Evolutionary conservation across 1,140 invertebrate genomes (phyloP), one percentile per base, ranked within the genome.

Genomic region (Drosophila novamexicana): DNA sequence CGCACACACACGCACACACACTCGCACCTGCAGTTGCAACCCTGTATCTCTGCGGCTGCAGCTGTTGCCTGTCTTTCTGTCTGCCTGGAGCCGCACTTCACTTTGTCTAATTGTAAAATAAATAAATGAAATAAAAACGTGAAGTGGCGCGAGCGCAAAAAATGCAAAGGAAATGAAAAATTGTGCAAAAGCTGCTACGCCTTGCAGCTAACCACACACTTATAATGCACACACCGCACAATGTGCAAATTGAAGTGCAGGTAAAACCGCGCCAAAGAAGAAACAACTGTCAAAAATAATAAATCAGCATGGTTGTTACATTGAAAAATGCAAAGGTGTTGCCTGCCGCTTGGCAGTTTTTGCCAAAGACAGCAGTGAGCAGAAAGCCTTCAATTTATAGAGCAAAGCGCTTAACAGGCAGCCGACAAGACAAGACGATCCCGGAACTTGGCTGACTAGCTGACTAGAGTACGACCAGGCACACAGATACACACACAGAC

Each of bases 41-140:
- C 61, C 58, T 29, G 22, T 29, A 29, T 29, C 22, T 29, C 34
- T 39, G 44, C 47, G 40, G 29, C 39, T 68, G 69, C 47, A 16
- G 52, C 53, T 59, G 58, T 67, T 16, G 34, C n/a, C 50, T 71
- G 59, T 64, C 49, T 69, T 58, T 53, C 54, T 62, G 47, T 37
- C 62, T 54, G 66, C 45, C 47, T 67, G 67, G 52, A 82, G 82
- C 62, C 71, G 80, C 80, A 83, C 81, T 83, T 83, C 80, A 83
- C 81, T 83, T 83, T 83, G 80, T 83, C 80, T 83, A 83, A 83
- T 83, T 83, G 81, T 83, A 83, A 83, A 83, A 83, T 83, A 83
- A 83, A 83, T 83, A 83, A 83, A 83, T 83, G 72, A 83, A 81
- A 83, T 83, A 83, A 83, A 79, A 83, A 83, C 66, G 67, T 65